Conservation (phyloP, 1,140 invertebrate species). For the Plutomurus gul region DNA sequence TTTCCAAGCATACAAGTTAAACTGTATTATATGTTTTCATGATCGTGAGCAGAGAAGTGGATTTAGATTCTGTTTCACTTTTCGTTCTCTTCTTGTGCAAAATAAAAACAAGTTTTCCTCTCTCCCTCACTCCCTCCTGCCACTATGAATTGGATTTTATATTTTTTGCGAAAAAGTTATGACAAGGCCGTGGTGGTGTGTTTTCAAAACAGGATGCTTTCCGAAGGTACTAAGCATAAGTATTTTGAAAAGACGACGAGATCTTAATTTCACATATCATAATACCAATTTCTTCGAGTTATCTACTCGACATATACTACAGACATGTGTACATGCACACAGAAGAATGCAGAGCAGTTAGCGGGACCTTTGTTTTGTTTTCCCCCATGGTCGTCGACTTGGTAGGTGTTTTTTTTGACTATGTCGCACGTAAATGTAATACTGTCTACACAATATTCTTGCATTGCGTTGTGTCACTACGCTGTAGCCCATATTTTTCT, state of each 20-base stretch:
- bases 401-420: no score
- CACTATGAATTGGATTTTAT: slow-evolving; percentile 17
- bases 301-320: background rate
- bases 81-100: slow-evolving; percentile 14
- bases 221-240: background rate
- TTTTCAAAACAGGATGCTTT: slow-evolving; percentile 4
- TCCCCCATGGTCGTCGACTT: no score
- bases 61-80: background rate
- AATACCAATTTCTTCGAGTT: slow-evolving; percentile 8
- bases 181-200: slow-evolving; percentile 5
- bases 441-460: no score
- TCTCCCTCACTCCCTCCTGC: slow-evolving; percentile 9
- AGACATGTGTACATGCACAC: background rate
- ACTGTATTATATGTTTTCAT: no score
- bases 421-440: no score
- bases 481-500: background rate
- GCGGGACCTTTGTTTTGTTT: no score
- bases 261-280: slow-evolving; percentile 29
- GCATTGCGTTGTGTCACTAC: no score
- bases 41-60: no score
- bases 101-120: slow-evolving; percentile 22
- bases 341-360: no score
- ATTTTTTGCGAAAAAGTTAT: slow-evolving; percentile 28
- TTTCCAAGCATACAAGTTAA: no score
- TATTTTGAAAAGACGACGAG: background rate